Conservation (phyloP, 1,140 invertebrate species). For the Aethina tumida region DNA sequence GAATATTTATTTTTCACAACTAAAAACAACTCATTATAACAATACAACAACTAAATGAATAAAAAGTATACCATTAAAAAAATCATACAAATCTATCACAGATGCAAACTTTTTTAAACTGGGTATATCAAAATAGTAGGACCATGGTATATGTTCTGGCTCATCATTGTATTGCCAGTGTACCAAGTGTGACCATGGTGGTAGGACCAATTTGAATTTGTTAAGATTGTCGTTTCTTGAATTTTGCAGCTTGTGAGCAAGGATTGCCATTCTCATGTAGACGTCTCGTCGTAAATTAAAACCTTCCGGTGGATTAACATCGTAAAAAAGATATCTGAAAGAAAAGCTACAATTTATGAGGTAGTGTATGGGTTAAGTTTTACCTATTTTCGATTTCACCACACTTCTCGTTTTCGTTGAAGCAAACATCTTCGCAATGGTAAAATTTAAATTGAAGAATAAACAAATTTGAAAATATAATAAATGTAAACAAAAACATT, state of each 20-base stretch:
- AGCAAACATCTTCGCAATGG: no score
- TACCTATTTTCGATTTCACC: no score
- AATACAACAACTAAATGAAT: no score
- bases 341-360: no score
- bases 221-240: constrained; percentile 37
- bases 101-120: constrained; percentile 72
- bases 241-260: constrained; percentile 55
- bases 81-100: constrained; percentile 81
- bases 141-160: constrained; percentile 57
- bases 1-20: constrained; percentile 20
- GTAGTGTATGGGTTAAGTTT: no score
- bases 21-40: constrained; percentile 15
- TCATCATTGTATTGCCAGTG: constrained; percentile 71
- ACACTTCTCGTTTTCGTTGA: no score
- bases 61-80: constrained; percentile 61
- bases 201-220: constrained; percentile 61
- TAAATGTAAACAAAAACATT: no score
- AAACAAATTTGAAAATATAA: no score
- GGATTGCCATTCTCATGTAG: constrained; percentile 81
- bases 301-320: constrained; percentile 90
- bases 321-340: constrained; percentile 80
- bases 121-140: constrained; percentile 74
- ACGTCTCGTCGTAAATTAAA: constrained; percentile 96
- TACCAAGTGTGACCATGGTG: constrained; percentile 81
- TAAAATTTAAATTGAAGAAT: no score